Evolutionary conservation across 2,797 vertebrate species (phyloP), one percentile per base, ranked within the genome.

Genomic region (Corythornis leucogaster): DNA sequence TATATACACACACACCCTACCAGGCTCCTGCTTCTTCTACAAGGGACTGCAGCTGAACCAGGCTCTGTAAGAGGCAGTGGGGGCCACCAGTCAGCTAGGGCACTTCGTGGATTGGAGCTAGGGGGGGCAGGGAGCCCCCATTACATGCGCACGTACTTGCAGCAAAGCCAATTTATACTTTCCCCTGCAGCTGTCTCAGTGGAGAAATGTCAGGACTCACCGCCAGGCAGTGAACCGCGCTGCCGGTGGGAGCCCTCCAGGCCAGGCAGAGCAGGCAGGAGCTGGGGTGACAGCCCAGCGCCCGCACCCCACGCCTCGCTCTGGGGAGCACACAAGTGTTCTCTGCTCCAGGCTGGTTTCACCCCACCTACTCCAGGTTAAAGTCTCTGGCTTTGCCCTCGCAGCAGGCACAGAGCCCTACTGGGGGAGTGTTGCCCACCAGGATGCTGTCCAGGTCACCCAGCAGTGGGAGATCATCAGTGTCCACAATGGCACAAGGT

Each of bases 31-130:
- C 48, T 54, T 8, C 58, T 68, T 9, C 85, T 61, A 25, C 38
- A 54, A 74, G 38, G 28, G 24, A 33, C 69, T 5, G 0, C 0
- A 0, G 46, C 50, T 11, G 1, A 58, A 8, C 30, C n/a, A 11
- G 40, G n/a, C 54, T 61, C 83, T 58, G 20, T 40, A 30, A 67
- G 74, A 70, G 61, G 22, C 11, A 13, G 20, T 2, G 0, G 8
- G 38, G 53, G 48, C 51, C 33, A 79, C 50, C 42, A 57, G 40
- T 13, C 66, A 84, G 78, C 58, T 55, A 28, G 11, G 74, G 22
- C 1, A 0, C 48, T 53, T 30, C 4, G 0, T 6, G 59, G 38
- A 26, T 26, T 9, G 11, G 31, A 59, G 43, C 58, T 48, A 26
- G 40, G 28, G 70, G 40, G 20, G 21, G 28, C 43, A 30, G 45